Evolutionary conservation across 2,113 vertebrate species (phyloP).

Genomic region (Chionis minor): DNA sequence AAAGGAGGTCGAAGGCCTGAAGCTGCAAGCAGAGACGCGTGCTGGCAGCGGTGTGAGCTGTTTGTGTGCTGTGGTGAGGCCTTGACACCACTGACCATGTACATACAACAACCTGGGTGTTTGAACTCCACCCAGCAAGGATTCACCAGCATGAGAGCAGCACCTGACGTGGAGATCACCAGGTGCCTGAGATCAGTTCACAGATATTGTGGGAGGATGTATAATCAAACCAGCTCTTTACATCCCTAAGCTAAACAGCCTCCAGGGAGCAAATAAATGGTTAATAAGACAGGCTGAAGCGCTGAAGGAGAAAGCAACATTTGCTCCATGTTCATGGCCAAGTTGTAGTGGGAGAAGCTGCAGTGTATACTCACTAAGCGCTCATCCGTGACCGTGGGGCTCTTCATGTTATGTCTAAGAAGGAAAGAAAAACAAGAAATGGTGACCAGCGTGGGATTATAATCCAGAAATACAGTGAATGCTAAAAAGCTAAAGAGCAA

Average conservation of each 20-base stretch:
- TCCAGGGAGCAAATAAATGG: slow-evolving; percentile 1
- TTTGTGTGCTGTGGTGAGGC: not conserved
- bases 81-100: not conserved
- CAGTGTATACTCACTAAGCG: not conserved
- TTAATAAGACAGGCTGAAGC: not conserved
- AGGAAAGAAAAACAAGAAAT: slow-evolving; percentile 46
- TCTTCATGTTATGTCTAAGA: not conserved
- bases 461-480: slow-evolving; percentile 34
- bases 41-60: not conserved
- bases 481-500: slow-evolving; percentile 10
- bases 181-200: not conserved
- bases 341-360: slow-evolving; percentile 15
- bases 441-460: slow-evolving; percentile 20
- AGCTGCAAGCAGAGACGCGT: not conserved
- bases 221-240: not conserved
- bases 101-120: not conserved
- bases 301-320: not conserved
- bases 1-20: not conserved
- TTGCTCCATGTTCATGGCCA: not conserved
- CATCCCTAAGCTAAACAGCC: not conserved
- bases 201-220: not conserved
- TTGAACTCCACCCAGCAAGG: not conserved
- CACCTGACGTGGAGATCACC: slow-evolving; percentile 4
- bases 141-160: not conserved
- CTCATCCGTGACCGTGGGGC: not conserved